Evolutionary conservation across 2,113 vertebrate genomes (phyloP), one percentile per base, ranked within the genome.

Genomic region (Synodontis membranacea): DNA sequence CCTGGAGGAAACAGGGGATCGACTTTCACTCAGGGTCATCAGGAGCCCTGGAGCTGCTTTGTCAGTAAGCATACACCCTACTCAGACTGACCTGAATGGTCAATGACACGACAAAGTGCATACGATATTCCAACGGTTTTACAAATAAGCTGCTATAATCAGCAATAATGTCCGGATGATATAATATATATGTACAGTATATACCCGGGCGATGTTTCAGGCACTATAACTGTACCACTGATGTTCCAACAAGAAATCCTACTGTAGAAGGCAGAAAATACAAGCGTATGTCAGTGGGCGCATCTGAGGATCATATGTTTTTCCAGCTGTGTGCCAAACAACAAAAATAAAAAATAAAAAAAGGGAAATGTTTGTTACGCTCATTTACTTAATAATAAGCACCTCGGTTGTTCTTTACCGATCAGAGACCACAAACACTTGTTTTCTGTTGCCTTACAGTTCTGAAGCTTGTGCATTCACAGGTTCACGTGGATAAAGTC

Each of bases 1-100:
- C 28, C 84, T 89, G 58, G 89, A 84, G 25, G 82, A 91, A 88
- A 86, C 88, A 93, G 92, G 91, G 91, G 91, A 93, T 80, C 28
- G 80, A 86, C 89, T 79, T 84, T 89, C 42, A 88, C 86, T 85
- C 46, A 76, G 86, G 76, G 86, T 90, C 88, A 74, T 83, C 88
- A 5, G 23, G 83, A 76, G 90, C 88, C 88, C 88, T 75, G 11
- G 52, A 88, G 89, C 86, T 91, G 89, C 86, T 90, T 83, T 80
- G 64, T 88, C 74, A 86, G 91, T 87, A 83, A 46, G 54, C 76
- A 80, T 89, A 91, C 91, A 84, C 86, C 88, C 90, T 89, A 87
- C 74, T 90, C 72, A 52, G 50, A 52, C 48, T 78, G 88, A 62
- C 84, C 82, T 86, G 11, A 19, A 80, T 15, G 19, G 39, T 79